These are phyloP conservation scores for Zaprionus bogoriensis DNA, from an alignment of 2,888 invertebrate genomes.

Conservation along the genomic window DNA sequence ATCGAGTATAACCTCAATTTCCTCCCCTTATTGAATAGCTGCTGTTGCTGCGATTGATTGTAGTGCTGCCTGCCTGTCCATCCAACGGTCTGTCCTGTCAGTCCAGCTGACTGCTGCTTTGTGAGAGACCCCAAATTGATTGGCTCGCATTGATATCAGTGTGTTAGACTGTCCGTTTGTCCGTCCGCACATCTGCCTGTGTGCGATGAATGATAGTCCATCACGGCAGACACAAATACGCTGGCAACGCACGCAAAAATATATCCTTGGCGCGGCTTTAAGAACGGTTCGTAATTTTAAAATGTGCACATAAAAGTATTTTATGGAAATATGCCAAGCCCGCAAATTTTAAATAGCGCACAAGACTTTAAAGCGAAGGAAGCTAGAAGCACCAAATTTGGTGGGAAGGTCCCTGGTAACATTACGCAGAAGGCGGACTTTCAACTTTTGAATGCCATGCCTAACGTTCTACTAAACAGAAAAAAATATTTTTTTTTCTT, in stretches of 20 bases:
- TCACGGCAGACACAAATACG: not conserved
- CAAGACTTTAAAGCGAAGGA: too few relatives aligned
- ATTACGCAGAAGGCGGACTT: too few relatives aligned
- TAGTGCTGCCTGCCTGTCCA: not conserved
- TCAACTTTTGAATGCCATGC: too few relatives aligned
- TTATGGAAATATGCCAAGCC: too few relatives aligned
- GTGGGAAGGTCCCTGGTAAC: too few relatives aligned
- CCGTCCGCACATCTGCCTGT: not conserved
- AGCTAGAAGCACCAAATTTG: too few relatives aligned
- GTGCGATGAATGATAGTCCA: not conserved
- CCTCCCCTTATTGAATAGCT: not conserved
- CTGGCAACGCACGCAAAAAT: not conserved
- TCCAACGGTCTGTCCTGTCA: not conserved
- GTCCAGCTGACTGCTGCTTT: not conserved
- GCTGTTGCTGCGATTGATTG: not conserved
- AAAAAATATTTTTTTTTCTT: too few relatives aligned
- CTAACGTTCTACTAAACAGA: too few relatives aligned
- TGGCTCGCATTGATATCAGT: not conserved
- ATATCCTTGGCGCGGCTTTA: too few relatives aligned
- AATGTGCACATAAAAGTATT: too few relatives aligned
- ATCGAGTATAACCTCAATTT: constrained; percentile 26
- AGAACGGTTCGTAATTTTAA: too few relatives aligned
- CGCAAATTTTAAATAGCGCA: too few relatives aligned
- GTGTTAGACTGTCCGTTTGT: not conserved
- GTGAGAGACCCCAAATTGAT: not conserved